Conservation (phyloP, 2,113 vertebrate genomes). For the Erythrocebus patas region DNA sequence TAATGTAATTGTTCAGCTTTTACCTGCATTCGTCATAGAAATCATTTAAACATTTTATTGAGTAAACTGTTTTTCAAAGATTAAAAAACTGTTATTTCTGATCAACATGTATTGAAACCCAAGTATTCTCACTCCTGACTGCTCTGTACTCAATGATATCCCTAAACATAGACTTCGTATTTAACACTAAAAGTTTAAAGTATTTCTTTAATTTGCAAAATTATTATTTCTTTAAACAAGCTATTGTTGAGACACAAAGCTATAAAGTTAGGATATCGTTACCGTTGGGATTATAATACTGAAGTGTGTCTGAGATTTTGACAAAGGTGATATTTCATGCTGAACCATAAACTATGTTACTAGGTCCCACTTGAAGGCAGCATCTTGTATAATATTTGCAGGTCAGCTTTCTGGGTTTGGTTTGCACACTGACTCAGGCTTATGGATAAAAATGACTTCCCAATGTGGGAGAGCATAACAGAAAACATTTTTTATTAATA, state of each 20-base stretch:
- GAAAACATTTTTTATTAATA: slow-evolving; percentile 23
- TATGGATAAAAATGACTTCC: not conserved
- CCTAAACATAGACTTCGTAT: not conserved
- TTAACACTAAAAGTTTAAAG: not conserved
- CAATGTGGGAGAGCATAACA: not conserved
- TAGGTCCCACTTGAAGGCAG: not conserved
- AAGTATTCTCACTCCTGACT: not conserved
- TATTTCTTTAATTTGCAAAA: not conserved
- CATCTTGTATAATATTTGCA: not conserved
- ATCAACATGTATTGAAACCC: not conserved
- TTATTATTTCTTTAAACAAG: not conserved
- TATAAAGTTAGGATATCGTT: not conserved
- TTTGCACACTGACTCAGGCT: not conserved
- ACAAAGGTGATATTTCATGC: not conserved
- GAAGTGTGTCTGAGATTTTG: not conserved
- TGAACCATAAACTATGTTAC: not conserved
- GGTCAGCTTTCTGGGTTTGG: not conserved
- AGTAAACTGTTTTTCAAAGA: not conserved
- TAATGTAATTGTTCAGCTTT: not conserved
- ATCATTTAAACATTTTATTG: not conserved
- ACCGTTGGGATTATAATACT: not conserved
- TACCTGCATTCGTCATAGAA: not conserved
- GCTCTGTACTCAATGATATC: not conserved
- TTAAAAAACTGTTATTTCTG: not conserved
- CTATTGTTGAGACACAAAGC: not conserved